Conservation (phyloP, 2,797 vertebrate genomes). For the Tolypeutes matacus region DNA sequence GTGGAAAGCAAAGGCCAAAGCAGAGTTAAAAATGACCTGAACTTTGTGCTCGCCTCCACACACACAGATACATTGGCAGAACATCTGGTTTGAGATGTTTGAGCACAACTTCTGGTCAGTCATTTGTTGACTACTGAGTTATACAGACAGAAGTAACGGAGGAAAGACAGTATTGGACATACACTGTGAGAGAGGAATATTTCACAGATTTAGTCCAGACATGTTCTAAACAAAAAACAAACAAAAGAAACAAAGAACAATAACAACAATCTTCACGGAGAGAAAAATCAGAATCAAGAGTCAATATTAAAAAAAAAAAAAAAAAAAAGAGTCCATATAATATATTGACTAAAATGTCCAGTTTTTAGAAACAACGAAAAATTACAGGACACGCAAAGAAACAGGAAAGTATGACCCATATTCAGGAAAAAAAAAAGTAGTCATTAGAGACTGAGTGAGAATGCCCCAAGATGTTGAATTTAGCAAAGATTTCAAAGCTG, state of each 20-base stretch:
- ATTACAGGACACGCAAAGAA: neutral
- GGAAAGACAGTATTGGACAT: neutral
- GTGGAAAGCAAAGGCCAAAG: constrained; percentile 6
- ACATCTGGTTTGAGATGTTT: neutral
- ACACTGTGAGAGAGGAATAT: neutral
- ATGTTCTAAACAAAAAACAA: neutral
- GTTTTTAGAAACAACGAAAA: neutral
- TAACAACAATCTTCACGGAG: neutral
- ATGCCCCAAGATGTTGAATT: neutral
- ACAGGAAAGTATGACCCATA: neutral
- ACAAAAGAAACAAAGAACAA: neutral
- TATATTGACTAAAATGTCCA: neutral
- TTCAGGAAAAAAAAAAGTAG: constrained; percentile 14
- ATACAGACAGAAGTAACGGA: neutral
- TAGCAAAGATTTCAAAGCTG: constrained; percentile 12
- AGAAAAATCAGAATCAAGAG: neutral
- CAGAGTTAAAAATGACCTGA: neutral
- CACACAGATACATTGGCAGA: neutral
- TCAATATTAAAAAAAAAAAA: too few species aligned
- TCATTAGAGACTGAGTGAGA: neutral
- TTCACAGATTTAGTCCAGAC: neutral
- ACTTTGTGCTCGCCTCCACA: neutral
- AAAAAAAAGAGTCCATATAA: neutral
- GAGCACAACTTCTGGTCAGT: neutral
- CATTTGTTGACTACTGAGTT: neutral